Evolutionary conservation across 2,888 invertebrate species (phyloP).

Genomic region (Phalangium opilio): DNA sequence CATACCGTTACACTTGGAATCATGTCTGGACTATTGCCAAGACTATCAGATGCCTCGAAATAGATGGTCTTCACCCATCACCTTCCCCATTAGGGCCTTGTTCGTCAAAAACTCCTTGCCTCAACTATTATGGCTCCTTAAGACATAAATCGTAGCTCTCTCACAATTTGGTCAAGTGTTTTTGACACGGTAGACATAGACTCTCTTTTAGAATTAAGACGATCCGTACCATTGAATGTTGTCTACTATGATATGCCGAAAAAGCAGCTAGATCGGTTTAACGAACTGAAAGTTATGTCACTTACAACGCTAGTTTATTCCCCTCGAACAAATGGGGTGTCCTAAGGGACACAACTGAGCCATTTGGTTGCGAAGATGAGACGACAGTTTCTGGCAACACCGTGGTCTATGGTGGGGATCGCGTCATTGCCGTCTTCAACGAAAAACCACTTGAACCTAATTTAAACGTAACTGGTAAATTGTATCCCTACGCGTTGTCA

Average conservation of each 20-base stretch:
- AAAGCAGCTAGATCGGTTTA: too few species aligned
- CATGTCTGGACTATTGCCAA: constrained; percentile 53
- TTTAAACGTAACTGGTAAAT: too few species aligned
- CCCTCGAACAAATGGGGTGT: too few species aligned
- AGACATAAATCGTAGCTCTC: constrained; percentile 41
- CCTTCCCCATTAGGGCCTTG: constrained; percentile 61
- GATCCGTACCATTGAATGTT: constrained; percentile 27
- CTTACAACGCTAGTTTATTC: too few species aligned
- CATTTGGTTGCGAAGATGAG: too few species aligned
- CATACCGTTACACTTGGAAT: constrained; percentile 26
- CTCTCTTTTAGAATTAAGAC: constrained; percentile 47
- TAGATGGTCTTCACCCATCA: constrained; percentile 47
- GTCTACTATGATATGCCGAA: constrained; percentile 62
- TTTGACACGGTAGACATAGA: constrained; percentile 50
- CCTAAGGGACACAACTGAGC: too few species aligned
- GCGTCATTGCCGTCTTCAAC: too few species aligned
- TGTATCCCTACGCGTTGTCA: too few species aligned
- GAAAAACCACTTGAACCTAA: too few species aligned
- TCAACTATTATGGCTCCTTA: constrained; percentile 44
- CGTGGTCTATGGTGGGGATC: too few species aligned
- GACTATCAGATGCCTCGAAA: constrained; percentile 24
- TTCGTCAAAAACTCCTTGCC: constrained; percentile 49
- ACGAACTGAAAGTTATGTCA: too few species aligned
- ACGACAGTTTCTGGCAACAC: too few species aligned
- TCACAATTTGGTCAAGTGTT: constrained; percentile 63